Evolutionary conservation across 2,797 vertebrate species (phyloP), one percentile per base, ranked within the genome.

Genomic region (Gambusia yucatana): DNA sequence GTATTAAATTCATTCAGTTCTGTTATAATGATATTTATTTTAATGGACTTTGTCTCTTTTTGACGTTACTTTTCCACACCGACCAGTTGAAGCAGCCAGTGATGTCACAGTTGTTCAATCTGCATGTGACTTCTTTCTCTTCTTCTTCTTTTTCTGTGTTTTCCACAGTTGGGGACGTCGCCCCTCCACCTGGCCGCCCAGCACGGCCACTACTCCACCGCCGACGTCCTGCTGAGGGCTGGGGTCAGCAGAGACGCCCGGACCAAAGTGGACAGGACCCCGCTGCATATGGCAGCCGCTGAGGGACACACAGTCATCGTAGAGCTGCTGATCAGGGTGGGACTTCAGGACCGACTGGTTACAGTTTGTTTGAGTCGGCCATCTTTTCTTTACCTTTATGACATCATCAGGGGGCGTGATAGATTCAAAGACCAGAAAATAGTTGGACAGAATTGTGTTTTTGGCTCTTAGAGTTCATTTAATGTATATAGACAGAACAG

Each of bases 231-330:
- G 76, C 96, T 99, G 5, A 93, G 97, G 10, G 97, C 97, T 0
- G 98, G 98, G 0, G 97, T 98, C 67, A 98, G 98, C 95, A 93
- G 97, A 76, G 98, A 99, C 8, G 98, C 98, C 11, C 96, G 98
- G 0, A 98, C 98, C 65, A 98, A 98, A 78, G 98, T 99, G 81
- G 97, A 99, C 96, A 89, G 97, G 77, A 99, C 98, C 0, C 98
- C 98, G 0, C 91, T 99, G 77, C 98, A 99, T 84, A 97, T 99
- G 97, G 98, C 98, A 0, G 97, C 98, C 0, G 95, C 97, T 0
- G 97, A 98, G 5, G 98, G 98, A 4, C 97, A 99, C 81, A 77
- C 93, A 0, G 94, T 95, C 46, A 96, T 98, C 0, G 98, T 98
- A 47, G 98, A 98, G 77, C 94, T 99, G 82, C 96, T 98, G 22